Percentiles rank a stretch among this genome's conserved stretches.
These are phyloP conservation scores for Alouatta palliata DNA, from an alignment of 2,113 vertebrate genomes.

Conservation along the genomic window DNA sequence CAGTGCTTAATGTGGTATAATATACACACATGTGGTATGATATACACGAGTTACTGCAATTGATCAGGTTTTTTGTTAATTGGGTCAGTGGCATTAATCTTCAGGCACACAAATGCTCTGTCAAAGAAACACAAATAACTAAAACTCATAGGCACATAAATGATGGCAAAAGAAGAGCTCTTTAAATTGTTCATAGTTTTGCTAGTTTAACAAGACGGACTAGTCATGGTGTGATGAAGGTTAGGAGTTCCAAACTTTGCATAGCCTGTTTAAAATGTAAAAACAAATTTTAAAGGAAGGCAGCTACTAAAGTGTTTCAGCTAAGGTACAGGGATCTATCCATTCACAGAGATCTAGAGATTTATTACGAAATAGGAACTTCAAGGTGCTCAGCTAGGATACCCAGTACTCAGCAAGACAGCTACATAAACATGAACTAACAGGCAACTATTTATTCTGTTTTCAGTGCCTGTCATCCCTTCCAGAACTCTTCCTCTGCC, in stretches of 20 bases:
- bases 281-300: not conserved
- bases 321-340: not conserved
- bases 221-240: not conserved
- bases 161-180: not conserved
- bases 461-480: not conserved
- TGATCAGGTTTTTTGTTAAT: not conserved
- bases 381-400: not conserved
- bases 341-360: not conserved
- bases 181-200: not conserved
- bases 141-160: not conserved
- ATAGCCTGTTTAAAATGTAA: not conserved
- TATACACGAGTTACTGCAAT: not conserved
- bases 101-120: not conserved
- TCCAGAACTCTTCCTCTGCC: not conserved
- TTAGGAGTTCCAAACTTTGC: not conserved
- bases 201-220: not conserved
- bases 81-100: not conserved
- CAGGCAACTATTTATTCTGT: not conserved
- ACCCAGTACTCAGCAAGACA: not conserved
- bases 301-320: not conserved
- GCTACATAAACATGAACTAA: not conserved
- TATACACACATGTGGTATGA: not conserved
- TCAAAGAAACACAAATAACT: not conserved
- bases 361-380: not conserved
- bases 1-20: not conserved